Conservation (phyloP, 2,888 invertebrate genomes). For the Notocelia uddmanniana region DNA sequence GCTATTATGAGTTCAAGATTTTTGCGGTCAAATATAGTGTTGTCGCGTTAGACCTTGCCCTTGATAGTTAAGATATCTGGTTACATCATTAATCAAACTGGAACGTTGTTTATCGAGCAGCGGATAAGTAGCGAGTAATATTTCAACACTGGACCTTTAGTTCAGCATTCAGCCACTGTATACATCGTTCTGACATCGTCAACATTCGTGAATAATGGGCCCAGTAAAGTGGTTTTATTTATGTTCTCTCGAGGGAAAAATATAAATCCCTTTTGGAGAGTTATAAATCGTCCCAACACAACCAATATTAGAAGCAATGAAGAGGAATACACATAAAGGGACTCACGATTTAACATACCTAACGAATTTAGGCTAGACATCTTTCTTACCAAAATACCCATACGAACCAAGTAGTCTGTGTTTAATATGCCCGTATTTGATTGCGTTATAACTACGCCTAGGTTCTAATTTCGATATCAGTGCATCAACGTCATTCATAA, state of each 20-base stretch:
- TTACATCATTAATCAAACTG: constrained; percentile 25
- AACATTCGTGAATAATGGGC: constrained; percentile 2
- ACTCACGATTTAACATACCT: constrained; percentile 7
- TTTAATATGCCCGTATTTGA: not conserved
- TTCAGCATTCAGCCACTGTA: not conserved
- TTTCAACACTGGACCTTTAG: not conserved
- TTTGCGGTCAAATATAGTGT: constrained; percentile 16
- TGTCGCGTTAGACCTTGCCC: constrained; percentile 13
- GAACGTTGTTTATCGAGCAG: constrained; percentile 5
- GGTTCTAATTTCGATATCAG: not conserved
- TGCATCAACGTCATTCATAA: not conserved
- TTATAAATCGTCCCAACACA: constrained; percentile 17
- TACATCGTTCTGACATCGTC: not conserved
- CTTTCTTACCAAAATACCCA: not conserved
- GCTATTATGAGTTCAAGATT: constrained; percentile 7
- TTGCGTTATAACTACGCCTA: not conserved
- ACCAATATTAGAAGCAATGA: constrained; percentile 18
- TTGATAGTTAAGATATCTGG: constrained; percentile 1
- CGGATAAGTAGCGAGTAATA: constrained; percentile 10
- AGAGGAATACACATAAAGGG: not conserved
- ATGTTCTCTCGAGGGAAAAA: constrained; percentile 20
- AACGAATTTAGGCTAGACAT: not conserved
- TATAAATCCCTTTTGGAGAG: constrained; percentile 21
- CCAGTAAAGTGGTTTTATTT: constrained; percentile 24
- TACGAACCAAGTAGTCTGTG: not conserved